phyloP scores from a whole-genome alignment of 2,888 invertebrate species.

The Melinopterus prodromus region DNA sequence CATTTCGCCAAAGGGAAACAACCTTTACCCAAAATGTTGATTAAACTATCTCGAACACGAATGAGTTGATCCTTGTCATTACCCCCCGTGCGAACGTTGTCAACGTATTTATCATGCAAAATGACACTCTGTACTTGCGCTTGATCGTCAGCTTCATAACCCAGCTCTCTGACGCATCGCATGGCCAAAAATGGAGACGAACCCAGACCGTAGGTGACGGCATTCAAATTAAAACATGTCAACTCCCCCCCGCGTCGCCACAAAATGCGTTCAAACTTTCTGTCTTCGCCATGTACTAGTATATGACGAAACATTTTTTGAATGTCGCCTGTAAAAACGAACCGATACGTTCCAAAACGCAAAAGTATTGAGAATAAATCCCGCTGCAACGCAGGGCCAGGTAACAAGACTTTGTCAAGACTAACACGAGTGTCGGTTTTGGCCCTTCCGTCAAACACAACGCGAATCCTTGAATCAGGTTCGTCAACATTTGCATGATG shows the following conservation, averaged over 20 bases:
- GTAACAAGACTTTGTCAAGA: conserved; percentile 34
- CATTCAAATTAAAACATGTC: background rate
- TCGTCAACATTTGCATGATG: background rate
- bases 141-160: background rate
- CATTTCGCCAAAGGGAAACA: too few relatives aligned
- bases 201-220: background rate
- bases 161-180: background rate
- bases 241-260: background rate
- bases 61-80: too few relatives aligned
- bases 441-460: conserved; percentile 36
- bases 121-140: background rate
- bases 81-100: conserved; percentile 18
- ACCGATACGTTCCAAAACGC: conserved; percentile 41
- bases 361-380: conserved; percentile 33
- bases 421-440: conserved; percentile 29
- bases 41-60: too few relatives aligned
- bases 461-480: conserved; percentile 17
- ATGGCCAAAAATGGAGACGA: background rate
- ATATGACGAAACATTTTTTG: conserved; percentile 46
- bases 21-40: too few relatives aligned
- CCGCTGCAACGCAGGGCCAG: conserved; percentile 37
- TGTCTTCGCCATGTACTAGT: background rate
- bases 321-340: conserved; percentile 45
- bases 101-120: conserved; percentile 16
- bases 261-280: background rate